Percentiles rank a stretch among this genome's conserved stretches.
phyloP scores from a whole-genome alignment of 2,797 vertebrate species.

The Cetoscarus ocellatus region DNA sequence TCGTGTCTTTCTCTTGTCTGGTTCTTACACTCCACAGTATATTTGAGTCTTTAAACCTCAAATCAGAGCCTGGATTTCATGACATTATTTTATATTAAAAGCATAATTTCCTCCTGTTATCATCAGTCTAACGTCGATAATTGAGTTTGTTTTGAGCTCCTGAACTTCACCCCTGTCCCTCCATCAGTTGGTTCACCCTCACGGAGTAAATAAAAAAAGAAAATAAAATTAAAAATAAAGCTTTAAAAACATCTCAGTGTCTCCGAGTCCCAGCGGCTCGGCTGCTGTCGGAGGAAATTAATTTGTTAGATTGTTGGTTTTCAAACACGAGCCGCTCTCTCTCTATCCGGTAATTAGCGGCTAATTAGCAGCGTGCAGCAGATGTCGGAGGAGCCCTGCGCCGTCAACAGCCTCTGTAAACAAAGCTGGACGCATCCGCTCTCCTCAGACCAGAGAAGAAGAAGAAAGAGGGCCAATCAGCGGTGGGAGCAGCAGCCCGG shows the following conservation, averaged over 20 bases:
- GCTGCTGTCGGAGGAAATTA: constrained; percentile 84
- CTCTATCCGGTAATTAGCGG: constrained; percentile 93
- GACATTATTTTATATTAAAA: too few relatives aligned
- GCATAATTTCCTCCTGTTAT: too few relatives aligned
- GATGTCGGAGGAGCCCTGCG: constrained; percentile 92
- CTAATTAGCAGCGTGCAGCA: constrained; percentile 96
- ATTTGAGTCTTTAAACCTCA: too few relatives aligned
- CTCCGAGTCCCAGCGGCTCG: constrained; percentile 28
- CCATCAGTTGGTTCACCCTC: constrained; percentile 11
- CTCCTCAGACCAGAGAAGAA: constrained; percentile 62
- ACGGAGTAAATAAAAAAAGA: neutral
- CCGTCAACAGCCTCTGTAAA: constrained; percentile 95
- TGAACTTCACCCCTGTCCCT: too few relatives aligned
- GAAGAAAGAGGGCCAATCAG: neutral
- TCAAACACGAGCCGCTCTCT: constrained; percentile 85
- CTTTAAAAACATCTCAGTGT: neutral
- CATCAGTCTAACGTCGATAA: too few relatives aligned
- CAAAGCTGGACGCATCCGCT: constrained; percentile 94
- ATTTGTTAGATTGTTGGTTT: constrained; percentile 90
- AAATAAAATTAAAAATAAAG: neutral
- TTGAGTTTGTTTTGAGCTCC: too few relatives aligned
- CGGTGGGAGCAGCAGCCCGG: neutral
- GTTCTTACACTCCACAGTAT: too few relatives aligned
- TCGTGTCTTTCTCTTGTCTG: too few relatives aligned
- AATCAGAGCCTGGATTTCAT: too few relatives aligned